Conservation (phyloP, 2,113 vertebrate genomes). For the Phylloscopus whistleri region DNA sequence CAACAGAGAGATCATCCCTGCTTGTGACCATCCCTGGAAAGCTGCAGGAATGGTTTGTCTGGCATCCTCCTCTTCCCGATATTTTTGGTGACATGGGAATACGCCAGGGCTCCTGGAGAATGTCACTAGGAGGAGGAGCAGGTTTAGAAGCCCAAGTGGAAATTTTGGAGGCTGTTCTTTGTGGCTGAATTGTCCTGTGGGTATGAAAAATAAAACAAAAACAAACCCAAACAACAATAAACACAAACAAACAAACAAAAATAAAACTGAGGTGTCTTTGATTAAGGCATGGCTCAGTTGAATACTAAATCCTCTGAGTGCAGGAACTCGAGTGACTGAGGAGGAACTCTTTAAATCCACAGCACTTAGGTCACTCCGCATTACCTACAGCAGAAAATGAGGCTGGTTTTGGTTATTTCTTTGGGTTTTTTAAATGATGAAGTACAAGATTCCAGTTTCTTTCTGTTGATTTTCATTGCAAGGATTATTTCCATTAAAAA, state of each 20-base stretch:
- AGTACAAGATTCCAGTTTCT: not conserved
- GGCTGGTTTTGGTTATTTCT: not conserved
- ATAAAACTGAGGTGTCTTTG: not conserved
- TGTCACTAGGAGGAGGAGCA: not conserved
- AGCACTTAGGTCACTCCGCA: not conserved
- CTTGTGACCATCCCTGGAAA: not conserved
- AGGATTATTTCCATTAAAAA: not conserved
- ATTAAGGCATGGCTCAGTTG: not conserved
- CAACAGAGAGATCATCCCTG: not conserved
- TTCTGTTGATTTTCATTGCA: not conserved
- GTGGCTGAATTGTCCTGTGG: not conserved
- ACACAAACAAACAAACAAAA: not conserved
- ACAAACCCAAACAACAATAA: too few species aligned
- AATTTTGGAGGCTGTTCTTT: not conserved
- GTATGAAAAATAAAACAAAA: not conserved
- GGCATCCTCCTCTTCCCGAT: not conserved
- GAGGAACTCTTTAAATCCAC: not conserved
- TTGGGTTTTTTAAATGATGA: not conserved
- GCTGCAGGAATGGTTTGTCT: not conserved
- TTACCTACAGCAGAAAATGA: not conserved
- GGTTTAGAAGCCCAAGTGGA: not conserved
- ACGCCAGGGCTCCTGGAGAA: not conserved
- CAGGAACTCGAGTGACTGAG: not conserved
- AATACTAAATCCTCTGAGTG: not conserved
- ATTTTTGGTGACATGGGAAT: not conserved